Percentiles rank a stretch among this genome's conserved stretches.
Conservation (phyloP, 2,113 vertebrate genomes). For the Cyanoderma ruficeps region DNA sequence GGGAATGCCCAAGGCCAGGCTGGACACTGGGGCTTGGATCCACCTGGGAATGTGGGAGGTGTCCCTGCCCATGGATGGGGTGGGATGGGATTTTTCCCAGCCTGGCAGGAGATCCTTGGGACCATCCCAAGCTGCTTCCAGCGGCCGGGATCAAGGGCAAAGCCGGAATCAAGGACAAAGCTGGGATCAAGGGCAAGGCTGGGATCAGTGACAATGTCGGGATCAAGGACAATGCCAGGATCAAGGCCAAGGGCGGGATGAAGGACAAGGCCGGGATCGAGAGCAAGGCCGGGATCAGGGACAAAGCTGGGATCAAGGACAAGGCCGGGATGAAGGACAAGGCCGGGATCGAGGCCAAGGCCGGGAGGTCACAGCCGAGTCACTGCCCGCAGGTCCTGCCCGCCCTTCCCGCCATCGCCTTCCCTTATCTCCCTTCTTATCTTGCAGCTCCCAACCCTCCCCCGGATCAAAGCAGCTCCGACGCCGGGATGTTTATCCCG, state of each 20-base stretch:
- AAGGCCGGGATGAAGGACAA: too few species aligned
- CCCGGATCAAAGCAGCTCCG: neutral
- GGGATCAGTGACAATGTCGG: too few species aligned
- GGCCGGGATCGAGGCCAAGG: too few species aligned
- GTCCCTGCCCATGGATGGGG: neutral
- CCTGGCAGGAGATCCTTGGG: neutral
- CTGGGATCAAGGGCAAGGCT: too few species aligned
- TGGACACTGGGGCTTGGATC: neutral
- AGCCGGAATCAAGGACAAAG: too few species aligned
- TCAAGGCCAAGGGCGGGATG: too few species aligned
- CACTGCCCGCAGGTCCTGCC: neutral
- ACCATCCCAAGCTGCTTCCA: neutral
- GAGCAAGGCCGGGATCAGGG: too few species aligned
- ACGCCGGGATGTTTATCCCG: neutral
- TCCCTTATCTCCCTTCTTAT: neutral
- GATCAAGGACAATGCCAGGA: too few species aligned
- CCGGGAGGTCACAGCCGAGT: neutral
- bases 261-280: too few species aligned
- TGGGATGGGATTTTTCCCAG: neutral
- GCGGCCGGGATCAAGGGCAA: neutral
- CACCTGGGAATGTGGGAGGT: neutral
- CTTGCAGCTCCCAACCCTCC: neutral
- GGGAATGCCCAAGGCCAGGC: neutral
- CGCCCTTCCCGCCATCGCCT: neutral
- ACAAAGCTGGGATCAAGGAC: too few species aligned